These are phyloP conservation scores for Kryptopterus vitreolus DNA, from an alignment of 2,797 vertebrate genomes.

Conservation along the genomic window DNA sequence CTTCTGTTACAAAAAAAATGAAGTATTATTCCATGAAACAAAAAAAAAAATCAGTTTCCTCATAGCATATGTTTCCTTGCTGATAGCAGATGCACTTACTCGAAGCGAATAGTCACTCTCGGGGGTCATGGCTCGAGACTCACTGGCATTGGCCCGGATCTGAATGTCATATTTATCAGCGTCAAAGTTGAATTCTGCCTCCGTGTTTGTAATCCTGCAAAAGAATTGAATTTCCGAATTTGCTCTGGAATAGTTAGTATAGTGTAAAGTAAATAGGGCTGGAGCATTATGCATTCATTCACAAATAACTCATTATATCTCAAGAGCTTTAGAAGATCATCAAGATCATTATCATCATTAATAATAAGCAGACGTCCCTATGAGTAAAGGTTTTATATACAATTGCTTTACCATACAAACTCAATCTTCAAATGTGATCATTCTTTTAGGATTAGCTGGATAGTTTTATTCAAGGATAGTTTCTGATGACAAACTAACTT, in stretches of 20 bases:
- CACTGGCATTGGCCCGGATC: constrained; percentile 82
- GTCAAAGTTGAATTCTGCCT: constrained; percentile 88
- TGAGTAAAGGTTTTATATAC: background rate
- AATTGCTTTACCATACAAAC: background rate
- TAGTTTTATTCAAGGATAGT: background rate
- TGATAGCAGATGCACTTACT: constrained; percentile 67
- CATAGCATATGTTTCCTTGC: background rate
- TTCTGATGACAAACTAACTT: background rate
- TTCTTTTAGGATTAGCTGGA: background rate
- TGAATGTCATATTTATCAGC: constrained; percentile 86
- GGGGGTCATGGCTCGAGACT: constrained; percentile 75
- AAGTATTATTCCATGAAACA: constrained; percentile 2
- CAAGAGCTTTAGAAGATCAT: no score
- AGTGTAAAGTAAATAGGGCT: background rate
- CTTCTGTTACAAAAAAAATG: background rate
- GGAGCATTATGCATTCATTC: background rate
- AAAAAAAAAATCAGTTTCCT: background rate
- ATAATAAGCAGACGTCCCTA: background rate
- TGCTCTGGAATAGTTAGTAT: background rate
- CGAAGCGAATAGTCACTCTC: constrained; percentile 83
- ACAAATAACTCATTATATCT: no score
- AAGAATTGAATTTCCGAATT: constrained; percentile 2
- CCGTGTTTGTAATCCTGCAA: constrained; percentile 65
- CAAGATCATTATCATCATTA: background rate
- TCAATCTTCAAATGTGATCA: background rate